Evolutionary conservation across 2,113 vertebrate species (phyloP).

Genomic region (Anas platyrhynchos): DNA sequence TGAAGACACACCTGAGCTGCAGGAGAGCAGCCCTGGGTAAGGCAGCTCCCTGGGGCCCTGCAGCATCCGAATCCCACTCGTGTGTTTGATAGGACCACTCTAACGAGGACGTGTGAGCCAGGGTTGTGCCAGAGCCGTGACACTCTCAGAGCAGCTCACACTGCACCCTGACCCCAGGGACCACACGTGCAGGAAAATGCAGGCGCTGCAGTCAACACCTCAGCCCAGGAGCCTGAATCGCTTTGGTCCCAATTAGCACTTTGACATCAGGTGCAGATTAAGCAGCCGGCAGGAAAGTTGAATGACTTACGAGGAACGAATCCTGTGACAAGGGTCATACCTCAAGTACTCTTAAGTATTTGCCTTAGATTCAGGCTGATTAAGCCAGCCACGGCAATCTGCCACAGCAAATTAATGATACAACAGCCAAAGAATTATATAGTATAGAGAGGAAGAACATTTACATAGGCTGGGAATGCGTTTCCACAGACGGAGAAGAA

Average conservation of each 20-base stretch:
- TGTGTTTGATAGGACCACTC: rapidly evolving
- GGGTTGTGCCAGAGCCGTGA: not conserved
- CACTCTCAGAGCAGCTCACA: not conserved
- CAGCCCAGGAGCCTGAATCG: not conserved
- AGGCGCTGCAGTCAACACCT: rapidly evolving
- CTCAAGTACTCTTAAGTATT: not conserved
- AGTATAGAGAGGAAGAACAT: not conserved
- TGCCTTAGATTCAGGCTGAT: slow-evolving; percentile 16
- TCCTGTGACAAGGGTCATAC: not conserved
- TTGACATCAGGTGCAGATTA: rapidly evolving
- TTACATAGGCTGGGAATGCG: not conserved
- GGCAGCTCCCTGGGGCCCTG: not conserved
- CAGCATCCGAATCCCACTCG: not conserved
- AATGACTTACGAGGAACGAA: rapidly evolving
- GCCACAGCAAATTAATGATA: not conserved
- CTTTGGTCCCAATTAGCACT: not conserved
- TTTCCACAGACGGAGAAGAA: not conserved
- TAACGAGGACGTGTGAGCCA: too few relatives aligned
- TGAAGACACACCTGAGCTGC: not conserved
- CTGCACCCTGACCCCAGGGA: too few relatives aligned
- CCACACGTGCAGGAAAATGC: not conserved
- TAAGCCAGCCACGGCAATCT: not conserved
- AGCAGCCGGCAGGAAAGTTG: not conserved
- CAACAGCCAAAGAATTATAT: not conserved
- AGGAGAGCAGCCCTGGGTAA: not conserved